A percentile compares a stretch with the other conserved stretches of the same genome.
phyloP scores from a whole-genome alignment of 2,797 vertebrate species.

The Nannoperca australis region DNA sequence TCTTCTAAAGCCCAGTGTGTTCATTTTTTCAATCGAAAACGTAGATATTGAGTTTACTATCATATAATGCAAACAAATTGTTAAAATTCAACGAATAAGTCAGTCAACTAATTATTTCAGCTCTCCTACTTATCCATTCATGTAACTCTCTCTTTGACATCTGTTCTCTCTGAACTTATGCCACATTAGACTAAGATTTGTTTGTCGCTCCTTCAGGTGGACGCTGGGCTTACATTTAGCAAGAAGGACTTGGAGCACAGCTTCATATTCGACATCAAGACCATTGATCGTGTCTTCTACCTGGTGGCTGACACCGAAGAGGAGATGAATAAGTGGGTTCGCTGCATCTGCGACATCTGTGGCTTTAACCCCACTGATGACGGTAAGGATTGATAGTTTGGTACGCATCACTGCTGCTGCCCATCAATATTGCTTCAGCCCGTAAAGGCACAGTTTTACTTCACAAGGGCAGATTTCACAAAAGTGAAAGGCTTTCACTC shows the following conservation, averaged over 20 bases:
- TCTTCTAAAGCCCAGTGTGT: neutral
- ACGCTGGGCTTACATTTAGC: conserved; percentile 97
- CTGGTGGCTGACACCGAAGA: conserved; percentile 98
- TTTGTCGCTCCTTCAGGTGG: conserved; percentile 82
- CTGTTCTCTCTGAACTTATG: neutral
- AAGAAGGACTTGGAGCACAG: conserved; percentile 99
- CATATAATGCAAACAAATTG: too few relatives aligned
- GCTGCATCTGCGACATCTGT: conserved; percentile 98
- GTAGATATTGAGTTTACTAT: neutral
- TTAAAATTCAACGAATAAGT: neutral
- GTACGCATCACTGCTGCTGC: neutral
- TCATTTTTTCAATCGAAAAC: neutral
- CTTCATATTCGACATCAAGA: conserved; percentile 99
- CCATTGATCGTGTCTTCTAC: conserved; percentile 97
- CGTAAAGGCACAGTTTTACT: neutral
- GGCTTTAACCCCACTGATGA: conserved; percentile 99
- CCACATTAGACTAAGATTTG: neutral
- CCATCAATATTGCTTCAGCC: neutral
- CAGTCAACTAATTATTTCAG: neutral
- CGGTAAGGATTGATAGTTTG: conserved; percentile 82
- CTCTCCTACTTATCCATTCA: neutral
- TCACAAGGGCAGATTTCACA: neutral
- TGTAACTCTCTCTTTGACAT: neutral
- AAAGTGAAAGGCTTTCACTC: neutral
- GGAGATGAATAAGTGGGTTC: conserved; percentile 99